Evolutionary conservation across 1,140 invertebrate genomes (phyloP).

Genomic region (Oscheius sp.): DNA sequence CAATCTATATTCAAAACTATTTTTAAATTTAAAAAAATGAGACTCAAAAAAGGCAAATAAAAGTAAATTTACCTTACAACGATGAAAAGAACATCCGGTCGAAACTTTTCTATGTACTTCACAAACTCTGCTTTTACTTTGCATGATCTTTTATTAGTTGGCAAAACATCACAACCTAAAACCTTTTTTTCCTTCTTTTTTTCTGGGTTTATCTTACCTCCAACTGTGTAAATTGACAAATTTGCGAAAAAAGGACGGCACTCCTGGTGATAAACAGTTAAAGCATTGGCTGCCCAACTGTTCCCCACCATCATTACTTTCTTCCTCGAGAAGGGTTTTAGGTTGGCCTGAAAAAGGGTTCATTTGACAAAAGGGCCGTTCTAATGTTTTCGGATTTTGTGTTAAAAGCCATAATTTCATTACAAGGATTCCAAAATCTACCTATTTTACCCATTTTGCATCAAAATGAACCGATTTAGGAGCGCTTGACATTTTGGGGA

Average conservation of each 20-base stretch:
- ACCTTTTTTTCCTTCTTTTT: background rate
- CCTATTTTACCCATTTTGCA: no score
- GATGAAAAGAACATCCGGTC: background rate
- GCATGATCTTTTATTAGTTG: background rate
- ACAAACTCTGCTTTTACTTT: background rate
- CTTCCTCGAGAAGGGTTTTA: background rate
- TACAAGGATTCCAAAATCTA: no score
- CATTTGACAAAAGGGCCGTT: no score
- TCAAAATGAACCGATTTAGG: no score
- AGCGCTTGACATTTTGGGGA: no score
- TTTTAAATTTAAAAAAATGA: no score
- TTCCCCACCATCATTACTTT: background rate
- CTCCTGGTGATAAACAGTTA: background rate
- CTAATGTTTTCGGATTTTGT: no score
- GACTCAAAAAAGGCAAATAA: no score
- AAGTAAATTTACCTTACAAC: background rate
- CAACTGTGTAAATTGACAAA: background rate
- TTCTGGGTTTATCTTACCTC: background rate
- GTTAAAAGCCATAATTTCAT: no score
- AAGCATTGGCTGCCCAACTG: background rate
- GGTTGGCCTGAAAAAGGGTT: no score
- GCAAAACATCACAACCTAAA: conserved; percentile 1
- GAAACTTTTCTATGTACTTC: background rate
- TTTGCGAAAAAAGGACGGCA: background rate
- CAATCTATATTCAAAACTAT: no score